Base-by-base conservation (phyloP, 2,888 invertebrate genomes). In the Ormyrus rosae region DNA sequence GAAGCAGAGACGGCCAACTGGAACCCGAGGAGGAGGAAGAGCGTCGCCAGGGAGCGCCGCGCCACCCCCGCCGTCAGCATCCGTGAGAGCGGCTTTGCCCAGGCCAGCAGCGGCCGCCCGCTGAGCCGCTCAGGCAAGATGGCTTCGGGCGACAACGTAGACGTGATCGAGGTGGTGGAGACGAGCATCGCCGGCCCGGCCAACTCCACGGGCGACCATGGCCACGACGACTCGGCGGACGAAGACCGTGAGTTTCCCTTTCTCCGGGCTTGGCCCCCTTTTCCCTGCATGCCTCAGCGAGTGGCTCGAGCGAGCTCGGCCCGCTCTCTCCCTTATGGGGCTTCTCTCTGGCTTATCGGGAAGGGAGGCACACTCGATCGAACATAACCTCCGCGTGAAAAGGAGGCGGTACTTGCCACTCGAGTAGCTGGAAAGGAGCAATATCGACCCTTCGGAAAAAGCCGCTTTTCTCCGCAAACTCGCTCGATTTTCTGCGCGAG, bases 91-190 rank as follows among this genome's bases (percentile, higher is more conserved):
- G 51, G 9, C 53, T 45, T 45, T 10, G 34, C 34, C 34, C 34
- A 34, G 34, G 34, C 34, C 34, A 19, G 19, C 19, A 19, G 34
- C 13, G n/a, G 50, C 70, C 45, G 58, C 34, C 58, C 58, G 50
- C 13, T 46, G 11, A 19, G 19, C 63, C 46, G 56, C 65, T 10
- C 46, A 13, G 7, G 87, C 90, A 92, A 93, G 92, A 96, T 96
- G 96, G 96, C 96, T 93, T 95, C 96, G 92, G 95, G 95, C 91
- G 96, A 96, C 92, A 94, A 92, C 90, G 92, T 94, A 90, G 95
- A 96, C 92, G 94, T 94, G 91, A 96, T 96, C 90, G 96, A 96
- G 93, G 91, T 93, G 85, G 93, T 95, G 92, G 95, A 95, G 91
- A 93, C 93, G 90, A 93, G 93, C 89, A 86, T 89, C 83, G 83